Base-by-base conservation (phyloP, 2,888 invertebrate genomes). In the Drosophila neutralis region DNA sequence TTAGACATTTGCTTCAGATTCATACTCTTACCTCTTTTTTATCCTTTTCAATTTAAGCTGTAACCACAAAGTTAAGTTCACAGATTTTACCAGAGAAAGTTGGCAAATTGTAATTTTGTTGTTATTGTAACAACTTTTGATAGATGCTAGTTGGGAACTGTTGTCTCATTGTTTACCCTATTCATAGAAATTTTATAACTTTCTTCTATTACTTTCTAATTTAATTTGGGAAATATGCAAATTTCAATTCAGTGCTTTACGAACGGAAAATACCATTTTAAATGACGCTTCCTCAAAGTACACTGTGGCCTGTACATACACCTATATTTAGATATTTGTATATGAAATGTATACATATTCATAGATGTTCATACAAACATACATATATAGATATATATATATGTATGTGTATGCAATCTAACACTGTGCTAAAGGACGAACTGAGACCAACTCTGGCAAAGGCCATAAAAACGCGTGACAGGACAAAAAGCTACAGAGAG, bases 381-480 rank as follows among this genome's bases (percentile, higher is more conserved):
- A 38, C n/a, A 38, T n/a, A 2, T 29, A 11, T 59, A 11, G 48
- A 21, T 31, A 29, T 51, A 38, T 53, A 27, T 21, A 11, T 35
- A 15, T 36, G 15, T 42, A 36, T n/a, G 36, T 71, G 11, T 64
- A 18, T 69, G 62, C 54, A 77, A 67, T 70, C 71, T 60, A 67
- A 76, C 61, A 67, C 71, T 68, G 71, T 64, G 70, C 13, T 51
- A 75, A 63, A 62, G 76, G 52, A 78, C 76, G 52, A 80, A 64
- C 62, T 42, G 52, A 64, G 63, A 78, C 13, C 79, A 64, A 69
- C 59, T 56, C 79, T 68, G 68, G 80, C 80, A 62, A 71, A 76
- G 80, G 80, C 67, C 80, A 78, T 78, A 80, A 80, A 78, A 78
- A 76, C 80, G 80, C 78, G 78, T 78, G 80, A 78, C 80, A 76